Evolutionary conservation across 2,888 invertebrate species (phyloP).

Genomic region (Gerosis bhagava): DNA sequence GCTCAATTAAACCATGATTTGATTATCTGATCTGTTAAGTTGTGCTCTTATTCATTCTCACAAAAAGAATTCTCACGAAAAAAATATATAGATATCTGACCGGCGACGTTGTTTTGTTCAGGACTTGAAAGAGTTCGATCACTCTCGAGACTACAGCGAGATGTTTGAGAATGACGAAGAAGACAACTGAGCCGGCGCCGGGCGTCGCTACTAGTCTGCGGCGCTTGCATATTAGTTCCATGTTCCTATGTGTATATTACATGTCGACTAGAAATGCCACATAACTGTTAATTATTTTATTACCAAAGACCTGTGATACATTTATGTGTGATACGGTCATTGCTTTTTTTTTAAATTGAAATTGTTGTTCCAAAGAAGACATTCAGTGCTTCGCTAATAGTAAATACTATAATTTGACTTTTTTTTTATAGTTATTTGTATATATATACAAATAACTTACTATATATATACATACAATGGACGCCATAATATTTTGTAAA

Average conservation of each 20-base stretch:
- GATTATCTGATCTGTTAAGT: constrained; percentile 35
- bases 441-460: no score
- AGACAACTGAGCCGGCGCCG: constrained; percentile 57
- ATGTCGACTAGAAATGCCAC: not conserved
- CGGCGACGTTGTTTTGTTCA: constrained; percentile 55
- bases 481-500: no score
- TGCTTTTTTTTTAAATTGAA: no score
- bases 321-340: no score
- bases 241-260: constrained; percentile 9
- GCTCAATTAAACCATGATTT: no score
- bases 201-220: constrained; percentile 19
- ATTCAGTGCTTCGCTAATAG: no score
- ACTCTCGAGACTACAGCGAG: constrained; percentile 73
- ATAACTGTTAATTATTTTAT: no score
- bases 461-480: no score
- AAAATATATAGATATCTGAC: constrained; percentile 42
- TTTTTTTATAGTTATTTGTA: no score
- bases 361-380: no score
- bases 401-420: no score
- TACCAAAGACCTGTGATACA: not conserved
- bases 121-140: constrained; percentile 76
- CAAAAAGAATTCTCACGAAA: no score
- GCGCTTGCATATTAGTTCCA: constrained; percentile 5
- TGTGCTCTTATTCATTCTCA: constrained; percentile 72
- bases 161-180: constrained; percentile 80